Evolutionary conservation across 1,140 invertebrate species (phyloP).

Genomic region (Andricus grossulariae): DNA sequence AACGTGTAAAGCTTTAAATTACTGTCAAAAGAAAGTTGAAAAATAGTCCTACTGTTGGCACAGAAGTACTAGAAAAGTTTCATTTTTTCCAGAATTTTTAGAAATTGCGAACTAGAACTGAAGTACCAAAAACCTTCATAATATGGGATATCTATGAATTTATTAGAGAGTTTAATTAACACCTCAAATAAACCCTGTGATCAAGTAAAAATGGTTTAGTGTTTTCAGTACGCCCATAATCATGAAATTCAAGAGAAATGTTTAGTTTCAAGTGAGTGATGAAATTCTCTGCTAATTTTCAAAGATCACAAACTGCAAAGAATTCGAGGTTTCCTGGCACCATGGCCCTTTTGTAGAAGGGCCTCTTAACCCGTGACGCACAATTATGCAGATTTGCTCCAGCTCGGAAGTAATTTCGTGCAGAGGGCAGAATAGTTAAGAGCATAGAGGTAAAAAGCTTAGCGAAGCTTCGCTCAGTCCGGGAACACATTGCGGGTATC

Average conservation of each 20-base stretch:
- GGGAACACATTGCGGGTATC: constrained; percentile 27
- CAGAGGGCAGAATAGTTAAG: constrained; percentile 28
- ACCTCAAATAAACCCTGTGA: too few species aligned
- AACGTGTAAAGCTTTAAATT: too few species aligned
- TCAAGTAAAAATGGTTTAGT: too few species aligned
- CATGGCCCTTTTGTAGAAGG: background rate
- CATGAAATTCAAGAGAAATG: background rate
- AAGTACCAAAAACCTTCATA: too few species aligned
- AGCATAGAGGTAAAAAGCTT: constrained; percentile 24
- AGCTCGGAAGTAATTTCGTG: constrained; percentile 22
- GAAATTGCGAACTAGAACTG: too few species aligned
- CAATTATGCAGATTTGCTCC: constrained; percentile 26
- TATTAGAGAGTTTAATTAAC: too few species aligned
- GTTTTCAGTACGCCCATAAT: too few species aligned
- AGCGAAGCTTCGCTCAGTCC: constrained; percentile 21
- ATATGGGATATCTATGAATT: too few species aligned
- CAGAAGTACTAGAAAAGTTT: too few species aligned
- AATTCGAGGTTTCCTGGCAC: background rate
- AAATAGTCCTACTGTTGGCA: too few species aligned
- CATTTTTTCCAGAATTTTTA: too few species aligned
- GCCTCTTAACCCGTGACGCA: constrained; percentile 14
- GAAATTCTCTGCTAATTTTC: background rate
- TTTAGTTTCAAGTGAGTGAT: background rate
- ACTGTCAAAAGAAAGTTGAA: too few species aligned
- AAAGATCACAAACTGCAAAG: background rate